Evolutionary conservation across 2,797 vertebrate genomes (phyloP).

Genomic region (Falco peregrinus): DNA sequence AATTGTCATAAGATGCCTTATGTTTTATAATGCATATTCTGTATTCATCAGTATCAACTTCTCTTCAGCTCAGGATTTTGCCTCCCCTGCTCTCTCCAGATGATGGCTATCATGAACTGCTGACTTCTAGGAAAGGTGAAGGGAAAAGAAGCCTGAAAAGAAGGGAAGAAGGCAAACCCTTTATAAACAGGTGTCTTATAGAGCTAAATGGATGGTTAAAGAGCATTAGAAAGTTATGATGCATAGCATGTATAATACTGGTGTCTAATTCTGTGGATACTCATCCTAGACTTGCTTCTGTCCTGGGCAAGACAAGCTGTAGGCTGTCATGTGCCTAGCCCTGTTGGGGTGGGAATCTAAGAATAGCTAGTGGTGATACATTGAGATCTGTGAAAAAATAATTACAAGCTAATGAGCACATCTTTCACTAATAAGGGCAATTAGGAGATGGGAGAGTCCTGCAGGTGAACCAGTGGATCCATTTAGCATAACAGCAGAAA

Average conservation of each 20-base stretch:
- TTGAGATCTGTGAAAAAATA: not conserved
- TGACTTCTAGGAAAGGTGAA: not conserved
- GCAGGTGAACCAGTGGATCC: not conserved
- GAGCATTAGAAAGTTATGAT: not conserved
- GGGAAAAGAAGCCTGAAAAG: not conserved
- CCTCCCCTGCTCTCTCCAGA: not conserved
- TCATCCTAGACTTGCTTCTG: not conserved
- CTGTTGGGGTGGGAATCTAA: not conserved
- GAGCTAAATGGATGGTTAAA: not conserved
- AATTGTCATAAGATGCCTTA: not conserved
- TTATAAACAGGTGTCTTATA: not conserved
- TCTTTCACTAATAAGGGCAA: not conserved
- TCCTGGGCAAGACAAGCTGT: not conserved
- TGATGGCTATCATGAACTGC: not conserved
- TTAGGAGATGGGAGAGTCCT: not conserved
- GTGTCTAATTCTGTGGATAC: not conserved
- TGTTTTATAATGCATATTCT: not conserved
- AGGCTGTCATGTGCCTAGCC: not conserved
- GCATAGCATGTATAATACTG: not conserved
- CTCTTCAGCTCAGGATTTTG: not conserved
- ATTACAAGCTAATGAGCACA: not conserved
- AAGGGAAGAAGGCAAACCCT: not conserved
- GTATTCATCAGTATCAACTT: fast-evolving
- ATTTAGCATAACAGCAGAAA: not conserved
- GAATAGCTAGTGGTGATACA: not conserved